Percentiles rank a stretch among this genome's conserved stretches.
Conservation (phyloP, 2,888 invertebrate species). For the Dermolepida albohirtum region DNA sequence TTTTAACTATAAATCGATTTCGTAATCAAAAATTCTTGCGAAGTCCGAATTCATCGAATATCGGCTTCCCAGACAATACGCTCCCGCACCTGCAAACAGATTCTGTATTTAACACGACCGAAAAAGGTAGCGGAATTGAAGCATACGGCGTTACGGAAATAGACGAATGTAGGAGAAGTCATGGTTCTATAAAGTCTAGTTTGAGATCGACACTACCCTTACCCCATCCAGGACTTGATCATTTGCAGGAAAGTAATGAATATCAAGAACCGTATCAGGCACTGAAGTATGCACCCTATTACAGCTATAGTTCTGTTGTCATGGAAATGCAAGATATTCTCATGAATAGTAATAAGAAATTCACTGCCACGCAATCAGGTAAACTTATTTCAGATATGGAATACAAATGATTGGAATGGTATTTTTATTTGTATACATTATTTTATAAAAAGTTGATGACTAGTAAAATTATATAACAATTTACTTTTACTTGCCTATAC, state of each 20-base stretch:
- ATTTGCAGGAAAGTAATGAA: constrained; percentile 74
- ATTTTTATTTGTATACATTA: too few relatives aligned
- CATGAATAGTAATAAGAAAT: constrained; percentile 65
- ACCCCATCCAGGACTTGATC: constrained; percentile 69
- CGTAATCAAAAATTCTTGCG: constrained; percentile 80
- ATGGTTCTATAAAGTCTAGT: constrained; percentile 66
- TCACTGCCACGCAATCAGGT: constrained; percentile 57
- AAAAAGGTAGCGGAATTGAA: constrained; percentile 67
- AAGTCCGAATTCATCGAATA: constrained; percentile 75
- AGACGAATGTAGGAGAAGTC: constrained; percentile 71
- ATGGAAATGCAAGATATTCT: constrained; percentile 80
- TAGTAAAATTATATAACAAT: too few relatives aligned
- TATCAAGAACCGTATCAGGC: constrained; percentile 86
- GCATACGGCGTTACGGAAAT: constrained; percentile 71
- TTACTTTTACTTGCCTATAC: too few relatives aligned
- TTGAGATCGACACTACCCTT: constrained; percentile 68
- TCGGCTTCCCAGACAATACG: constrained; percentile 65
- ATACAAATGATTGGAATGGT: constrained; percentile 18
- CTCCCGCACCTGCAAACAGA: constrained; percentile 65
- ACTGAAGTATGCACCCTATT: constrained; percentile 79
- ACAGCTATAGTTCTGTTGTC: constrained; percentile 80
- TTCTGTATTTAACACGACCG: constrained; percentile 65
- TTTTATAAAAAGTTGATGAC: too few relatives aligned
- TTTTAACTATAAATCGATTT: constrained; percentile 78
- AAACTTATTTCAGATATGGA: constrained; percentile 37